Evolutionary conservation across 2,113 vertebrate species (phyloP), one percentile per base, ranked within the genome.

Genomic region (Protomyctophum bolini): DNA sequence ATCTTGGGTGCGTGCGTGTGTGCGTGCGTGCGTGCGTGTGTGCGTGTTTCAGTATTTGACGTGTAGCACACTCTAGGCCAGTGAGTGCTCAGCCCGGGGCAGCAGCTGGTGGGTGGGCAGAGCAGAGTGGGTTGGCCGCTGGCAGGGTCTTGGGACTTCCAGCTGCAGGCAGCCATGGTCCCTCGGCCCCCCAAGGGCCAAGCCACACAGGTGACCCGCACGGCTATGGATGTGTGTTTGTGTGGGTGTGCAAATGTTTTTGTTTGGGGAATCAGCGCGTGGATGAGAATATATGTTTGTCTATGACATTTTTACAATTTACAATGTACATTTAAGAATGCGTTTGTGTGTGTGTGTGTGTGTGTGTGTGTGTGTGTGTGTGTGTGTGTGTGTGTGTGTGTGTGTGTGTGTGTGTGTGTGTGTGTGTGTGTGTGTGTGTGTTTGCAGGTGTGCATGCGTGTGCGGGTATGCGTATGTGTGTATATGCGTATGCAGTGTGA

Each of bases 21-120:
- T 49, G 70, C 63, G 71, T 82, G 29, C 21, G 50, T 75, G 47
- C 57, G 75, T 59, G 41, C 21, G 47, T 55, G 56, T 57, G 66
- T 56, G 72, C 41, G 9, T 28, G 66, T 50, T 2, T 10, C 12
- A 56, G 1, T 14, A 56, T n/a, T 66, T 56, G 49, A 41, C 6
- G 48, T 10, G 8, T 7, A 10, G 57, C 33, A 41, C 33, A 41
- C 33, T 41, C 33, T 6, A 41, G 33, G 33, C 3, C 33, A 10
- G 58, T 12, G 58, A 41, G 58, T 59, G 28, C 21, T 21, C 45
- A 14, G 72, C 79, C 80, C 65, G 66, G 82, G 83, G 84, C 72
- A 87, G 79, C 87, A 86, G 87, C 84, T 86, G 84, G 79, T 87
- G 84, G 81, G 82, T 83, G 81, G 77, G 83, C 72, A 77, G 76